phyloP scores from a whole-genome alignment of 2,113 vertebrate genomes.

The Dasyurus viverrinus region DNA sequence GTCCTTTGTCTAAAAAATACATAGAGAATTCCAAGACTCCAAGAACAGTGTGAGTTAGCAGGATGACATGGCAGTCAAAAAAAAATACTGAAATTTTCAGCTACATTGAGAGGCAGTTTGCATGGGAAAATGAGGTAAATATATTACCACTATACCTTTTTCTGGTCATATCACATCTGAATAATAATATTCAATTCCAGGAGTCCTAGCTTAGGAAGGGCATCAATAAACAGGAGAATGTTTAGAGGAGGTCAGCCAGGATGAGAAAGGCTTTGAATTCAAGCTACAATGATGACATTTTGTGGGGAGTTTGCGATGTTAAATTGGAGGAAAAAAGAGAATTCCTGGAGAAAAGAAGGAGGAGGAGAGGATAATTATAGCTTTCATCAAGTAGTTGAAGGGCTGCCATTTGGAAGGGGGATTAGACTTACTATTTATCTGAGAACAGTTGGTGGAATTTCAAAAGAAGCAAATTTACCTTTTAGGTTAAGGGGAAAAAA shows the following conservation, averaged over 20 bases:
- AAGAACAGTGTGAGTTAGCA: background rate
- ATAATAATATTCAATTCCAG: background rate
- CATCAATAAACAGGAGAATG: background rate
- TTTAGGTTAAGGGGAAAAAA: background rate
- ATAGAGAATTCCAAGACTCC: background rate
- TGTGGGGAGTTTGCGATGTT: background rate
- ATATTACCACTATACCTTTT: background rate
- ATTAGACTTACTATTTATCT: background rate
- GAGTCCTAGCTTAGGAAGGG: background rate
- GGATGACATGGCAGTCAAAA: background rate
- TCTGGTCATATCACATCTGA: background rate
- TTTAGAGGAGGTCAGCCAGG: background rate
- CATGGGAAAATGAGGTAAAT: background rate
- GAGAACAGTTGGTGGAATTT: background rate
- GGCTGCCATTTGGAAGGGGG: background rate
- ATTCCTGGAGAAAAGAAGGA: background rate
- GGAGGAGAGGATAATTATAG: background rate
- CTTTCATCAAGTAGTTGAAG: background rate
- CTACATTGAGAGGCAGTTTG: background rate
- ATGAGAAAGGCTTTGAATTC: background rate
- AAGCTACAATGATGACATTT: background rate
- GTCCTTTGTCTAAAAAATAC: background rate
- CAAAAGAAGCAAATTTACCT: background rate
- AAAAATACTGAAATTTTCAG: background rate
- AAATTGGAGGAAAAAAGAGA: background rate